A percentile compares a stretch with the other conserved stretches of the same genome.
Conservation (phyloP, 2,113 vertebrate species). For the Sarotherodon lohbergeri region DNA sequence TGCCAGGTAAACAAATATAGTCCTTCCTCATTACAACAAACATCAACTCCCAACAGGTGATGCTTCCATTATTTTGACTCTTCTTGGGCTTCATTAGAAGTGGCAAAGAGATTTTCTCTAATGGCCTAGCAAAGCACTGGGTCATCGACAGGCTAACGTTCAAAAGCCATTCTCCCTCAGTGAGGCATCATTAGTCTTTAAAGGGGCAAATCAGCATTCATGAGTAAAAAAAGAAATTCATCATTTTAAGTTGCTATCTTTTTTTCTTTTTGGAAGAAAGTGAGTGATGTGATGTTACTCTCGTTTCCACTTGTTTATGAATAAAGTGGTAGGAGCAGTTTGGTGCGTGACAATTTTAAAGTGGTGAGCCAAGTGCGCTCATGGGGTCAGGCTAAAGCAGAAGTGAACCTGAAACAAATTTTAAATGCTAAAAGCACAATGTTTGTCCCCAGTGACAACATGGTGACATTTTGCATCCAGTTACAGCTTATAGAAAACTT, state of each 20-base stretch:
- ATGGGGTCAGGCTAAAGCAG: neutral
- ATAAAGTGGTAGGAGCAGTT: neutral
- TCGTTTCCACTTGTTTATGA: neutral
- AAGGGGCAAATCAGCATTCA: neutral
- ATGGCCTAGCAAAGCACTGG: neutral
- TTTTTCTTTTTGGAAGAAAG: neutral
- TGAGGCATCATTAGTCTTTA: neutral
- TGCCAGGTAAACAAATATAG: slow-evolving; percentile 26
- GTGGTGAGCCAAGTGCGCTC: neutral
- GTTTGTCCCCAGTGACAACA: neutral
- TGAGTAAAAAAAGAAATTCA: neutral
- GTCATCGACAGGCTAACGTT: neutral
- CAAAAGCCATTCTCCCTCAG: neutral
- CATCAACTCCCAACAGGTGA: slow-evolving; percentile 13
- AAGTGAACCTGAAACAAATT: neutral
- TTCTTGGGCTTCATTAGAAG: slow-evolving; percentile 39
- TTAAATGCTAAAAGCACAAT: neutral
- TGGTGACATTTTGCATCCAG: neutral
- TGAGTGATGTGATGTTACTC: neutral
- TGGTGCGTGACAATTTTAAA: neutral
- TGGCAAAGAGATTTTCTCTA: neutral
- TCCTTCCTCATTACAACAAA: slow-evolving; percentile 28
- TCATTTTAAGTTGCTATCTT: neutral
- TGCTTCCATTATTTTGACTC: neutral
- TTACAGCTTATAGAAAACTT: neutral